Conservation (phyloP, 2,113 vertebrate species). For the Gopherus evgoodei region DNA sequence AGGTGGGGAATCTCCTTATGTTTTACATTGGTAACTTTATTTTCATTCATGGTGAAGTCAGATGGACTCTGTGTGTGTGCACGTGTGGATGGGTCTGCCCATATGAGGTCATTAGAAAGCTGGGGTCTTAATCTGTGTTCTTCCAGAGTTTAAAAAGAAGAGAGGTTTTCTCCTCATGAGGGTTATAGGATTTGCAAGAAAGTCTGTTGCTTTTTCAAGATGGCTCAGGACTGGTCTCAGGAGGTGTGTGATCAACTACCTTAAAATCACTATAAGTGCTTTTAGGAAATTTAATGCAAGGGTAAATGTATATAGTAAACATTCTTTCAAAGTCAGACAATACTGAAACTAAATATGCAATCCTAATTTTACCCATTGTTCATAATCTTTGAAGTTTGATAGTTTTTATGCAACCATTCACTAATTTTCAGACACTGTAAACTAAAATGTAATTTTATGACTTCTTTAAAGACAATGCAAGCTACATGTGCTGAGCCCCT, state of each 20-base stretch:
- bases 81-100: not conserved
- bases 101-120: not conserved
- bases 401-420: not conserved
- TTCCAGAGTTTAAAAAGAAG: not conserved
- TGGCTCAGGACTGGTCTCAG: not conserved
- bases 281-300: constrained; percentile 1
- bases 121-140: not conserved
- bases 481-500: not conserved
- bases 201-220: not conserved
- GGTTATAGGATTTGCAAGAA: not conserved
- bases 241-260: not conserved
- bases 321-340: not conserved
- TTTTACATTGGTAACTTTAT: not conserved
- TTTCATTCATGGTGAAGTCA: not conserved
- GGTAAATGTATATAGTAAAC: not conserved
- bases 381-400: not conserved
- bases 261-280: not conserved
- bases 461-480: not conserved
- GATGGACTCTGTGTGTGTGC: not conserved
- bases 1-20: not conserved
- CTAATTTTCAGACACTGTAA: not conserved
- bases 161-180: not conserved
- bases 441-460: not conserved
- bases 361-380: not conserved
- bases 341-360: not conserved